A percentile compares a stretch with the other conserved stretches of the same genome.
Conservation (phyloP, 2,797 vertebrate species). For the Bovichtus diacanthus region DNA sequence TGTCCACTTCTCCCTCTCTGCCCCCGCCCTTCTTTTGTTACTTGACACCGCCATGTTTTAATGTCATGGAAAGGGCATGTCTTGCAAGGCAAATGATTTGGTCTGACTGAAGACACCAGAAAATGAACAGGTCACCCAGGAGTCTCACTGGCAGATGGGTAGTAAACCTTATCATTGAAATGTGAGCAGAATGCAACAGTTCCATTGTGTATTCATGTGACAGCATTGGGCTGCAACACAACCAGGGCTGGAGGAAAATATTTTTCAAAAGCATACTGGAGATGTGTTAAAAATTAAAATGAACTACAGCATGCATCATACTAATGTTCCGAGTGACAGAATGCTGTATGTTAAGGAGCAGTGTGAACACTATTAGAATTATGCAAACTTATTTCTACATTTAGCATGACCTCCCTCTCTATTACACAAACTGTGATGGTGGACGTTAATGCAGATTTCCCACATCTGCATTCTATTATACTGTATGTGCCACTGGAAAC, state of each 20-base stretch:
- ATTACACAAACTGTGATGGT: conserved; percentile 16
- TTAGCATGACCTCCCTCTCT: conserved; percentile 1
- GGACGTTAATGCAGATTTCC: conserved; percentile 2
- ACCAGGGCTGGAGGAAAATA: background rate
- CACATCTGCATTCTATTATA: conserved; percentile 1
- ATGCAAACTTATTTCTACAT: background rate
- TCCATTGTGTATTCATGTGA: conserved; percentile 11
- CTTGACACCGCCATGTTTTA: conserved; percentile 32
- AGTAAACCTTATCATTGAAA: conserved; percentile 72
- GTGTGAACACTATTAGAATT: conserved; percentile 11
- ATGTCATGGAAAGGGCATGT: conserved; percentile 59
- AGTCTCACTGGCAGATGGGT: conserved; percentile 51
- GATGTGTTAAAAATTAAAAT: conserved; percentile 27
- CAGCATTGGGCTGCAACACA: conserved; percentile 7
- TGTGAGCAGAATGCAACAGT: conserved; percentile 56
- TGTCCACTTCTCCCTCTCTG: conserved; percentile 53
- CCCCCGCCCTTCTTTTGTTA: conserved; percentile 6
- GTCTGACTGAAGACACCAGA: conserved; percentile 46
- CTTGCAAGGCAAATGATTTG: conserved; percentile 51
- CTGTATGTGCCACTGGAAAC: conserved; percentile 2
- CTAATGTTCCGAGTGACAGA: background rate
- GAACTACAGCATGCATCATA: conserved; percentile 9
- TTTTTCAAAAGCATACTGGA: conserved; percentile 16
- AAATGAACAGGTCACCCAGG: conserved; percentile 54
- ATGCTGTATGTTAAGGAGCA: conserved; percentile 4